Percentiles rank a stretch among this genome's conserved stretches.
Conservation (phyloP, 1,140 invertebrate species). For the Cyphomyrmex costatus region DNA sequence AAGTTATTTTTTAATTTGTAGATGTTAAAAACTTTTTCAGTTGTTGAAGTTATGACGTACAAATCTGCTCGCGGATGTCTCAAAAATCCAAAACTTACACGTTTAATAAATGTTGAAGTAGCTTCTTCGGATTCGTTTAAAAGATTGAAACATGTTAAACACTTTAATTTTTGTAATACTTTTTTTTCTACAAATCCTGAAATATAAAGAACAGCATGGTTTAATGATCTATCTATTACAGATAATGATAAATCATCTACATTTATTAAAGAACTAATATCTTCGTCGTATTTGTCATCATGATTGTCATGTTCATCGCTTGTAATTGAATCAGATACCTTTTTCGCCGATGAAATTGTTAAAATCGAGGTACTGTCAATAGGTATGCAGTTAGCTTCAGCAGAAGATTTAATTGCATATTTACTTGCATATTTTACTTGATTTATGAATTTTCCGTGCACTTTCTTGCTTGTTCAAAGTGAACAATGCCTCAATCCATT, state of each 20-base stretch:
- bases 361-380: neutral
- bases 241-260: neutral
- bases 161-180: slow-evolving; percentile 8
- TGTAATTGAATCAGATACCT: neutral
- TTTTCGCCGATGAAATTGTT: neutral
- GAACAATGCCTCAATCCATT: too few species aligned
- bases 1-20: neutral
- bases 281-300: neutral
- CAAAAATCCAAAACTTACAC: neutral
- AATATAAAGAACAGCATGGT: neutral
- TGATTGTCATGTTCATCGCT: too few species aligned
- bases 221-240: slow-evolving; percentile 4
- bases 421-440: too few species aligned
- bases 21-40: neutral
- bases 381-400: neutral
- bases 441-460: too few species aligned
- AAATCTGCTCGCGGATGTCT: neutral
- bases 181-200: slow-evolving; percentile 5
- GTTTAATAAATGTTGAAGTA: neutral
- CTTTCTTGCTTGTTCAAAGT: too few species aligned
- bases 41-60: neutral
- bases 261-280: neutral
- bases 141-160: neutral
- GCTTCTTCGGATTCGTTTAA: slow-evolving; percentile 1
- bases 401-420: slow-evolving; percentile 8